Evolutionary conservation across 2,797 vertebrate species (phyloP), one percentile per base, ranked within the genome.

Genomic region (Bovichtus variegatus): DNA sequence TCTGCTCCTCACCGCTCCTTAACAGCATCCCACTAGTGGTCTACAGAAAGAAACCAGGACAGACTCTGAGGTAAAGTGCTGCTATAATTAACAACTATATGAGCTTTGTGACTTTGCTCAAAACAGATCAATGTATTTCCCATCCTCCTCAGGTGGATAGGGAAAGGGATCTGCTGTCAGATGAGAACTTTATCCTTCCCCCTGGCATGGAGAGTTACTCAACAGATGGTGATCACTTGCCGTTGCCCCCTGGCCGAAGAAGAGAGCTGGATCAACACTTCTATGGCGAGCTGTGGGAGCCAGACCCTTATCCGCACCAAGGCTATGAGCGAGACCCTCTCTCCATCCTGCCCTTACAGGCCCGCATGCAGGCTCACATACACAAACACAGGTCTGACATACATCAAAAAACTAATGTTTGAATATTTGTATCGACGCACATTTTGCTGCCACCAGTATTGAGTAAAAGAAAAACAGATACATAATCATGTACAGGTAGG

Each of bases 311-410:
- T 49, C 74, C 29, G 0, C 49, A 89, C 41, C 59, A n/a, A 51
- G 71, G 82, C 62, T 89, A 74, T 46, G 36, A 71, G 57, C 84
- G 79, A 63, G 75, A 71, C 47, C 80, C 80, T 0, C 63, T 86
- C 18, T 75, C 83, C 66, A 4, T 19, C 36, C 92, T 95, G 21
- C 82, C 87, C 34, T 90, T 94, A 19, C 65, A 95, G 79, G 78
- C 87, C 76, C 90, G 85, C 54, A 95, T 97, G 70, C 91, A 93
- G 85, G 91, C 74, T 38, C 93, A 96, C n/a, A 83, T 96, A 40
- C 90, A 94, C 71, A 96, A 86, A 54, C 95, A 97, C 92, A 97
- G 97, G 97, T 97, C 54, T 77, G 71, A 36, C 21, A 41, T 1
- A 2, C 11, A 11, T 31, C 1, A n/a, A 7, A 15, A 61, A 44